Percentiles rank a stretch among this genome's conserved stretches.
Evolutionary conservation across 2,797 vertebrate species (phyloP).

Genomic region (Enteromius thamalakanensis): DNA sequence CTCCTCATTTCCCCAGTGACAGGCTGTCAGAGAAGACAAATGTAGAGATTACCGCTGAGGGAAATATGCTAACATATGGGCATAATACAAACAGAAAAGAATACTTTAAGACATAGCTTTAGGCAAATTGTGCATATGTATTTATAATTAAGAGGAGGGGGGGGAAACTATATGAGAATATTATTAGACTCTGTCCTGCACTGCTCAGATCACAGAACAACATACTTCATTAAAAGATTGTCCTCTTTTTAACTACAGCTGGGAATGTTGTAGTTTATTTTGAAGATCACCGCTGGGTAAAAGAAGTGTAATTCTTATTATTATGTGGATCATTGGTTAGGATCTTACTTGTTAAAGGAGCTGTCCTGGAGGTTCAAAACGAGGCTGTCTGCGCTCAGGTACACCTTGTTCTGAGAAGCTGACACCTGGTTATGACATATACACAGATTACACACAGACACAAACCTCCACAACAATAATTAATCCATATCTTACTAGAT

Average conservation of each 20-base stretch:
- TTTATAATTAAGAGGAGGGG: not conserved
- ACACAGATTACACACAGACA: not conserved
- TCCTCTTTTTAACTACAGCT: not conserved
- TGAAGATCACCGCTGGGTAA: not conserved
- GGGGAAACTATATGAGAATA: not conserved
- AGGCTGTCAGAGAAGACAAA: conserved; percentile 64
- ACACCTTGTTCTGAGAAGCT: conserved; percentile 89
- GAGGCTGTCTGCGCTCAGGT: conserved; percentile 90
- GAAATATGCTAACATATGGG: not conserved
- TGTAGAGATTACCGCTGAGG: conserved; percentile 11
- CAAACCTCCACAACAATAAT: not conserved
- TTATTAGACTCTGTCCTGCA: not conserved
- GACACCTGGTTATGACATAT: conserved; percentile 78
- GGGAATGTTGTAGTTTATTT: not conserved
- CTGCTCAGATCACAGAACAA: not conserved
- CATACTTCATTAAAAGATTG: not conserved
- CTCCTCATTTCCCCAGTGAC: conserved; percentile 62
- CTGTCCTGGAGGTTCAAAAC: conserved; percentile 90
- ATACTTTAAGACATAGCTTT: not conserved
- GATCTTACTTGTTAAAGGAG: conserved; percentile 81
- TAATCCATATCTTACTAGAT: not conserved
- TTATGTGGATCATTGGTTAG: not conserved
- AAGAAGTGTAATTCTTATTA: not conserved
- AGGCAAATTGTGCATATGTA: not conserved
- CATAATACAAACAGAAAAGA: not conserved